Conservation (phyloP, 2,888 invertebrate genomes). For the Melanotus villosus region DNA sequence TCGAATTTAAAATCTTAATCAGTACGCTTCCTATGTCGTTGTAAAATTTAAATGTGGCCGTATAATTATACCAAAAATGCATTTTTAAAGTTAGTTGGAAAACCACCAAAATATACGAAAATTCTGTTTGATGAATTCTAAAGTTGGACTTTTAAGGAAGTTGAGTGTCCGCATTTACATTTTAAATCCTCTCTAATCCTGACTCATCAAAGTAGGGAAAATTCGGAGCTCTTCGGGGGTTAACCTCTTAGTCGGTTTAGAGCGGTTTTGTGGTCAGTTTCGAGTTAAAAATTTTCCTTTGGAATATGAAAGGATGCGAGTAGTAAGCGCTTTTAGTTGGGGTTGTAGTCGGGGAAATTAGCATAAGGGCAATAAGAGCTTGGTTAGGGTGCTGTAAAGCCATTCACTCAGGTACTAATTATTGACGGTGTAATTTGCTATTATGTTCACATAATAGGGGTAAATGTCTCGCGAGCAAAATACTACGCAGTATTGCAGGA, state of each 20-base stretch:
- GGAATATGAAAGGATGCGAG: neutral
- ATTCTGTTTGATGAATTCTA: slow-evolving; percentile 14
- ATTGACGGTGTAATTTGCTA: slow-evolving; percentile 20
- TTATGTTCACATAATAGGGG: slow-evolving; percentile 23
- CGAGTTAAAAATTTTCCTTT: slow-evolving; percentile 22
- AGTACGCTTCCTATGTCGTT: no score
- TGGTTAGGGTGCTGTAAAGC: slow-evolving; percentile 17
- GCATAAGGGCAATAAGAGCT: slow-evolving; percentile 21
- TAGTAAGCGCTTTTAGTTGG: slow-evolving; percentile 10
- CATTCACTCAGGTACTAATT: slow-evolving; percentile 28
- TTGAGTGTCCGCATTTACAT: slow-evolving; percentile 20
- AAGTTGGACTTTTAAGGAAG: slow-evolving; percentile 21
- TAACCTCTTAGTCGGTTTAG: slow-evolving; percentile 22
- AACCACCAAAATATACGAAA: slow-evolving; percentile 13
- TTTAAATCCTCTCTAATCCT: slow-evolving; percentile 28
- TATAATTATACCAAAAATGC: neutral
- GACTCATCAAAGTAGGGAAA: slow-evolving; percentile 25
- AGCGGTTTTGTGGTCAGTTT: slow-evolving; percentile 25
- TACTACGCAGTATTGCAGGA: no score
- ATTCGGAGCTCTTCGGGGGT: slow-evolving; percentile 21
- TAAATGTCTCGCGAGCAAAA: neutral
- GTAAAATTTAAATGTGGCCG: neutral
- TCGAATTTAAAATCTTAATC: neutral
- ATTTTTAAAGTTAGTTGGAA: slow-evolving; percentile 2
- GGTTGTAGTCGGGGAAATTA: slow-evolving; percentile 16